phyloP scores from a whole-genome alignment of 2,797 vertebrate genomes.

The Thripadectes ignobilis region DNA sequence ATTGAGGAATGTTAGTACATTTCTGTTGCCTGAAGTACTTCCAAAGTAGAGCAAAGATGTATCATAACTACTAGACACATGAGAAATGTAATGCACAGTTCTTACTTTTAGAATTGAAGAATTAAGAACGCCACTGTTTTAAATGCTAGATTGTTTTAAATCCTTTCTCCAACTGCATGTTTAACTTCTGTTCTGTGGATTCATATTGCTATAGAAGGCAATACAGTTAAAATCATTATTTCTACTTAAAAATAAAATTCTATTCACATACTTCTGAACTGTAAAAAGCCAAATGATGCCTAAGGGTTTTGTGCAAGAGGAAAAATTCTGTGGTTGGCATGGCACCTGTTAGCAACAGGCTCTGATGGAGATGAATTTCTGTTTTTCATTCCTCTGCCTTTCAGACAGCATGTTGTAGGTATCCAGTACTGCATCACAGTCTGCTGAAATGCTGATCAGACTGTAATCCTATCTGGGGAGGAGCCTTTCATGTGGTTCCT shows the following conservation, averaged over 20 bases:
- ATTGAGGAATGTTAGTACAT: conserved; percentile 47
- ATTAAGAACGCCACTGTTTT: not conserved
- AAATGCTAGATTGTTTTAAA: not conserved
- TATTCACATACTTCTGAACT: not conserved
- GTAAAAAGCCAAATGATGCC: conserved; percentile 7
- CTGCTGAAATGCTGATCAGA: conserved; percentile 1
- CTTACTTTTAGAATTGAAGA: not conserved
- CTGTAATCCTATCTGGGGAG: conserved; percentile 24
- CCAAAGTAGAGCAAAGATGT: conserved; percentile 16
- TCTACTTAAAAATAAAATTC: not conserved
- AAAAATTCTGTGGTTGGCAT: not conserved
- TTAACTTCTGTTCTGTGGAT: not conserved
- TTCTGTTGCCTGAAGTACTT: conserved; percentile 51
- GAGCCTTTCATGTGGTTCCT: conserved; percentile 55
- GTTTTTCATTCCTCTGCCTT: not conserved
- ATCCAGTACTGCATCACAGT: not conserved
- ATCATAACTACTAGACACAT: not conserved
- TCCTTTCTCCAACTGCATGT: not conserved
- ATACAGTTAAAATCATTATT: not conserved
- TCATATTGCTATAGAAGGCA: not conserved
- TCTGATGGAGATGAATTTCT: not conserved
- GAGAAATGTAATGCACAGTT: not conserved
- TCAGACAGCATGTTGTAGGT: not conserved
- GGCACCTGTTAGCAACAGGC: conserved; percentile 20
- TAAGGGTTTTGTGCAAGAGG: not conserved